Evolutionary conservation across 2,888 invertebrate genomes (phyloP).

Genomic region (Blastobasis lacticolella): DNA sequence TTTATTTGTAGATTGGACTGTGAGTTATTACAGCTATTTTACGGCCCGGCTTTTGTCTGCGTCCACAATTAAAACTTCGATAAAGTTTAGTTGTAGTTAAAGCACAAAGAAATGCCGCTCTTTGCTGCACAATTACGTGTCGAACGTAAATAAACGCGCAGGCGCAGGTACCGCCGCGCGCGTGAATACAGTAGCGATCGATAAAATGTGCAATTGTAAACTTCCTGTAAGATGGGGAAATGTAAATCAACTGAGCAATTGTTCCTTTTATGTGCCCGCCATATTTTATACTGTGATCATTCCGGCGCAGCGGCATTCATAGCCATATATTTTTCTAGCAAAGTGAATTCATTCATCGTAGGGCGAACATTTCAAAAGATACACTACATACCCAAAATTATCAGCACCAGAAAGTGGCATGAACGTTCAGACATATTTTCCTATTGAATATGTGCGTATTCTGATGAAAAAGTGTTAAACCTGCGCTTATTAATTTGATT

Average conservation of each 20-base stretch:
- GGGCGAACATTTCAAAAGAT: too few species aligned
- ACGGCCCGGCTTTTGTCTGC: constrained; percentile 58
- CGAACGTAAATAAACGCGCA: constrained; percentile 56
- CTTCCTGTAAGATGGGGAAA: constrained; percentile 64
- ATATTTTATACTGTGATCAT: too few species aligned
- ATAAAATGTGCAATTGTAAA: constrained; percentile 68
- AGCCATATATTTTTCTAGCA: too few species aligned
- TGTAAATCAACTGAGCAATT: constrained; percentile 63
- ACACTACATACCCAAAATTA: too few species aligned
- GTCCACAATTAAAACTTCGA: constrained; percentile 67
- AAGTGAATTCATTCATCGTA: too few species aligned
- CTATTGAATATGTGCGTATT: too few species aligned
- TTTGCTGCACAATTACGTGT: constrained; percentile 49
- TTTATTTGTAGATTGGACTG: constrained; percentile 62
- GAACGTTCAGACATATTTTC: too few species aligned
- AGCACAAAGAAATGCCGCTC: constrained; percentile 67
- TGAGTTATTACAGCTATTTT: constrained; percentile 49
- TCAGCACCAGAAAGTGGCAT: too few species aligned
- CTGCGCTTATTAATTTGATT: too few species aligned
- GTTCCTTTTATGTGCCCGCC: constrained; percentile 63
- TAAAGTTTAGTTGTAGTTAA: constrained; percentile 57
- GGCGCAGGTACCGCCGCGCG: constrained; percentile 5
- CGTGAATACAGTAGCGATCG: constrained; percentile 57
- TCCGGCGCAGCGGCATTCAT: too few species aligned
- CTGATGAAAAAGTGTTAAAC: too few species aligned